These are phyloP conservation scores for Novumbra hubbsi DNA, from an alignment of 2,797 vertebrate genomes.

Conservation along the genomic window DNA sequence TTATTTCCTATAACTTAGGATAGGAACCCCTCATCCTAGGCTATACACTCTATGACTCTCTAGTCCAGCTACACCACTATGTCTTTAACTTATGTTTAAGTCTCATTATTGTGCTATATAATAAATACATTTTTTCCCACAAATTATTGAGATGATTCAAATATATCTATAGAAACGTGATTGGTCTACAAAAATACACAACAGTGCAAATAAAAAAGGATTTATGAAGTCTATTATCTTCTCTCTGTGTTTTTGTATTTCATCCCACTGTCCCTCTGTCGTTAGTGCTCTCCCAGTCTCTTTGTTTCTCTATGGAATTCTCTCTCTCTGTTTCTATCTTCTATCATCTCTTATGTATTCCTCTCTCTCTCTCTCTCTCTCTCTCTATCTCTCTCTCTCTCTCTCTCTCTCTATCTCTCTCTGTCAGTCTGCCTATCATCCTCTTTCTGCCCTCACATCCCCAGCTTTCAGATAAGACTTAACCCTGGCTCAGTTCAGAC, in stretches of 20 bases:
- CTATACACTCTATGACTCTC: not conserved
- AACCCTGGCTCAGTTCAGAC: conserved; percentile 33
- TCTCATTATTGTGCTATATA: no score
- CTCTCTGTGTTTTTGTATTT: no score
- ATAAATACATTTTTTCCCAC: no score
- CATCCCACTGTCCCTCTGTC: no score
- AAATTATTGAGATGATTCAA: no score
- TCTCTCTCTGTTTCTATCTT: not conserved
- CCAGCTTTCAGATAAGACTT: conserved; percentile 44
- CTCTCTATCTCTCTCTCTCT: not conserved
- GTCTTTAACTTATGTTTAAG: not conserved
- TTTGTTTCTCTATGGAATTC: no score
- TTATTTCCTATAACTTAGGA: conserved; percentile 40
- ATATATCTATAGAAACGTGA: no score
- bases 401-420: not conserved
- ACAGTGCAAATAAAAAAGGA: no score
- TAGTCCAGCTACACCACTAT: not conserved
- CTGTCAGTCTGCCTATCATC: not conserved
- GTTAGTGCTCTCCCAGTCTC: not conserved
- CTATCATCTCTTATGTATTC: not conserved
- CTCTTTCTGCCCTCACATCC: conserved; percentile 11
- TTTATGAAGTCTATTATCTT: no score
- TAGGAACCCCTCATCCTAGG: conserved; percentile 33
- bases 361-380: not conserved
- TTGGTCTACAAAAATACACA: no score